Conservation (phyloP, 2,113 vertebrate species). For the Pluvianellus socialis region DNA sequence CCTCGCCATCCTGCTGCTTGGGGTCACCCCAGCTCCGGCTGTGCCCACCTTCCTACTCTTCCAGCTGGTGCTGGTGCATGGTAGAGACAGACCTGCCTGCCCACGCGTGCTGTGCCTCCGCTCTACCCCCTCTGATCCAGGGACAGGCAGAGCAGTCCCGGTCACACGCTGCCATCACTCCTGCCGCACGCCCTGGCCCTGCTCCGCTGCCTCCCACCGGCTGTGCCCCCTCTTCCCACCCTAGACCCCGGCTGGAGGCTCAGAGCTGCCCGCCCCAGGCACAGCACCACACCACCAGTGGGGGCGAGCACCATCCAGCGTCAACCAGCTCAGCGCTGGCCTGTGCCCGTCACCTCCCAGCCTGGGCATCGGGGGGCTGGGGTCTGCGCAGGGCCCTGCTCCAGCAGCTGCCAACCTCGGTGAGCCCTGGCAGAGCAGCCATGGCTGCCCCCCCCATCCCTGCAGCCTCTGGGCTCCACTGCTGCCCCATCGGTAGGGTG, state of each 20-base stretch:
- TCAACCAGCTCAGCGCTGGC: background rate
- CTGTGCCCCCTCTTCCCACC: background rate
- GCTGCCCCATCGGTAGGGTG: background rate
- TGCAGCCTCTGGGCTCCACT: background rate
- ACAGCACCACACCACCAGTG: background rate
- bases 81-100: background rate
- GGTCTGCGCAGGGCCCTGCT: background rate
- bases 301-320: background rate
- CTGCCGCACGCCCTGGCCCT: background rate
- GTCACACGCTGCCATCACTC: background rate
- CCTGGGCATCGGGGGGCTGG: background rate
- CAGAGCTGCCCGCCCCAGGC: background rate
- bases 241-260: accelerated
- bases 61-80: background rate
- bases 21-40: background rate
- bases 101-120: background rate
- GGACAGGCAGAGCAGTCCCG: background rate
- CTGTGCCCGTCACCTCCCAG: background rate
- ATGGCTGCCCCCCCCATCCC: background rate
- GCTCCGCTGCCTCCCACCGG: background rate
- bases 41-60: background rate
- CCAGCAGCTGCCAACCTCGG: background rate
- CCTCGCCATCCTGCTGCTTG: background rate
- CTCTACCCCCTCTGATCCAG: background rate
- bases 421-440: background rate